phyloP scores from a whole-genome alignment of 1,140 invertebrate genomes.

The Drosophila gunungcola region DNA sequence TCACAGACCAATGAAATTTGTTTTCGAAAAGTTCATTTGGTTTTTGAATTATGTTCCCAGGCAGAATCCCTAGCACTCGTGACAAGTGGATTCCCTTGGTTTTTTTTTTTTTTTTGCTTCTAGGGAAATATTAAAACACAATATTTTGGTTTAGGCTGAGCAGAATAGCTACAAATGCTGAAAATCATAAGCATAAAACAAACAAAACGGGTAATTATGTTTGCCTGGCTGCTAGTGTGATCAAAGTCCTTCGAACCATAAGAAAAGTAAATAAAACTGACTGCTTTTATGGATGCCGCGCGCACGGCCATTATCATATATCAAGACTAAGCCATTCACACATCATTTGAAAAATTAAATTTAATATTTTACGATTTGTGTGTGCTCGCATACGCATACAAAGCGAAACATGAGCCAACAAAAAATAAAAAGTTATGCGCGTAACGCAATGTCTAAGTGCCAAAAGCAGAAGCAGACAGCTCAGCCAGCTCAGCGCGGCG shows the following conservation, averaged over 20 bases:
- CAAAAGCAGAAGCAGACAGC: constrained; percentile 60
- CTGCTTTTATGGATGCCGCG: constrained; percentile 27
- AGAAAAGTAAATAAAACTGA: constrained; percentile 37
- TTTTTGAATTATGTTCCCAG: constrained; percentile 39
- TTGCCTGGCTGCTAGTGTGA: constrained; percentile 26
- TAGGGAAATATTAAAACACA: background rate
- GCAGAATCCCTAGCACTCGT: constrained; percentile 23
- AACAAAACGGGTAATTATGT: constrained; percentile 44
- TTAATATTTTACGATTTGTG: constrained; percentile 83
- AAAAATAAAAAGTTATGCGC: constrained; percentile 74
- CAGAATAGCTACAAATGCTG: constrained; percentile 17
- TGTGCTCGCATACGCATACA: constrained; percentile 48
- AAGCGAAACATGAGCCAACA: constrained; percentile 56
- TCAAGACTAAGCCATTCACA: constrained; percentile 81
- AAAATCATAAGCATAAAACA: constrained; percentile 28
- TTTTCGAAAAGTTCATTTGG: constrained; percentile 62
- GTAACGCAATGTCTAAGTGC: constrained; percentile 74
- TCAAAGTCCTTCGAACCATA: constrained; percentile 25
- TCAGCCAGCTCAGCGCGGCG: constrained; percentile 17
- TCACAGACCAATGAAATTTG: constrained; percentile 83
- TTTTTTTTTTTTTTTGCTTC: background rate
- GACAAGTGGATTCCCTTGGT: constrained; percentile 12
- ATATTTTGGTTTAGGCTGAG: background rate
- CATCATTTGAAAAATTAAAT: constrained; percentile 83
- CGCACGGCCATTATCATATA: constrained; percentile 71